phyloP scores from a whole-genome alignment of 2,888 invertebrate genomes.

The Diachrysia chrysitis region DNA sequence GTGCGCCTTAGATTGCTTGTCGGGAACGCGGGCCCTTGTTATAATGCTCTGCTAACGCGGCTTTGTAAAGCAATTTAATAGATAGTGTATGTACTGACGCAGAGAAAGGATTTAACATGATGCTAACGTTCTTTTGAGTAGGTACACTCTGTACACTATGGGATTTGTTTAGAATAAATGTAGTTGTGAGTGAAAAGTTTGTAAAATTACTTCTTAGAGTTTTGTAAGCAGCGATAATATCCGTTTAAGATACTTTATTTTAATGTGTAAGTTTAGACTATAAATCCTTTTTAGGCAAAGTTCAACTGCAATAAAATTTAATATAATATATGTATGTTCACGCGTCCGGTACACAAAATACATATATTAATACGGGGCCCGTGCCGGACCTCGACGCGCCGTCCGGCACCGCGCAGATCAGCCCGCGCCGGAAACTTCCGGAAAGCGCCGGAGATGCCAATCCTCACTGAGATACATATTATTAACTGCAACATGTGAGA shows the following conservation, averaged over 20 bases:
- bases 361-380: not conserved
- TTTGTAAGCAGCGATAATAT: no score
- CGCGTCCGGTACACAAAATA: not conserved
- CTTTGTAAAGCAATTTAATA: slow-evolving; percentile 56
- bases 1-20: slow-evolving; percentile 70
- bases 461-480: slow-evolving; percentile 32
- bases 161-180: slow-evolving; percentile 11
- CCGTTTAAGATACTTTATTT: no score
- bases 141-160: no score
- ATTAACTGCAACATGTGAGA: slow-evolving; percentile 50
- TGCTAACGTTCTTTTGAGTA: not conserved
- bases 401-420: slow-evolving; percentile 7
- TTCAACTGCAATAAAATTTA: no score
- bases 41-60: slow-evolving; percentile 42
- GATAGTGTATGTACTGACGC: slow-evolving; percentile 16
- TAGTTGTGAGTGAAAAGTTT: not conserved
- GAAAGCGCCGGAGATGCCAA: slow-evolving; percentile 19
- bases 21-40: slow-evolving; percentile 37
- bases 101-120: not conserved
- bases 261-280: no score
- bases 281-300: no score
- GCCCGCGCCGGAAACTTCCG: slow-evolving; percentile 9
- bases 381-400: not conserved
- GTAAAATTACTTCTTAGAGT: no score
- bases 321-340: not conserved